These are phyloP conservation scores for Pica pica DNA, from an alignment of 2,113 vertebrate genomes.

Conservation along the genomic window DNA sequence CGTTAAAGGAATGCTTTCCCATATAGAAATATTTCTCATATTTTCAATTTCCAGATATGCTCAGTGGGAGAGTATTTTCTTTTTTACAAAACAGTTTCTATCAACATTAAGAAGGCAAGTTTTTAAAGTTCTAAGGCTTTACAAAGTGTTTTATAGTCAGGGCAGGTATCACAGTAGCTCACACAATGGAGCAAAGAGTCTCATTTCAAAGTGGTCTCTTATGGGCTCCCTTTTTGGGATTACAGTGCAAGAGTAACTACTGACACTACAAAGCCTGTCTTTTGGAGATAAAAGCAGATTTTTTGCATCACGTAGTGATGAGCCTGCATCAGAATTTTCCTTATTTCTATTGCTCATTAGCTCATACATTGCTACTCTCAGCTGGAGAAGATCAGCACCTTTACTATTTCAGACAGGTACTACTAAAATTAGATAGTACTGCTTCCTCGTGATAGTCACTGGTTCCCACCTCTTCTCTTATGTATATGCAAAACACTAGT, in stretches of 20 bases:
- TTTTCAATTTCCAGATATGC: not conserved
- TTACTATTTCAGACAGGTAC: not conserved
- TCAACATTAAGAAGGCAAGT: not conserved
- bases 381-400: not conserved
- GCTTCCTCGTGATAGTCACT: not conserved
- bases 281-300: not conserved
- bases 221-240: not conserved
- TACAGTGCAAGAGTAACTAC: not conserved
- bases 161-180: not conserved
- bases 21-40: not conserved
- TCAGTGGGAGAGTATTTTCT: not conserved
- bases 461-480: not conserved
- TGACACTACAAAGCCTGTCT: not conserved
- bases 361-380: not conserved
- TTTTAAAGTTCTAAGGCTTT: not conserved
- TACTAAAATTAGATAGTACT: not conserved
- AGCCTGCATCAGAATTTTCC: not conserved
- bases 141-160: not conserved
- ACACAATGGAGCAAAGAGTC: not conserved
- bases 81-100: not conserved
- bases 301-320: not conserved
- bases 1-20: not conserved
- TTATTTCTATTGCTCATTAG: not conserved
- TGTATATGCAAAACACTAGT: not conserved
- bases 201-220: not conserved